Conservation (phyloP, 2,888 invertebrate species). For the Listrodromus nycthemerus region DNA sequence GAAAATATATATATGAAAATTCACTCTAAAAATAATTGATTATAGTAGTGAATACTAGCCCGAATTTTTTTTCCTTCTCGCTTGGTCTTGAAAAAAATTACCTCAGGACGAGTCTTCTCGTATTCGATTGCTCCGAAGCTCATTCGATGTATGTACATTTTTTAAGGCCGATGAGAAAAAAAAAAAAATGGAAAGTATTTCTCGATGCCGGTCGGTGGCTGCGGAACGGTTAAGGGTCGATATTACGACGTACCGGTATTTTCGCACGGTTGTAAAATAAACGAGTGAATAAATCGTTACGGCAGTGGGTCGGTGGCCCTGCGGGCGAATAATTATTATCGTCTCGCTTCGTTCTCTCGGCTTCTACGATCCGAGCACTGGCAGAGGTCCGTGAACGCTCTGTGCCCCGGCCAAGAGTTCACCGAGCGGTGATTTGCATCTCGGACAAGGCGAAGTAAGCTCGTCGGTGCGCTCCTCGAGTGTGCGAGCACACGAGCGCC, state of each 20-base stretch:
- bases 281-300: slow-evolving; percentile 11
- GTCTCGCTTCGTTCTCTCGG: slow-evolving; percentile 52
- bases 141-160: background rate
- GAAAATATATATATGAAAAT: no score
- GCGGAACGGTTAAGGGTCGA: background rate
- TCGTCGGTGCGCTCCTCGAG: slow-evolving; percentile 44
- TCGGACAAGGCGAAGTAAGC: slow-evolving; percentile 64
- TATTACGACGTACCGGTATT: slow-evolving; percentile 9
- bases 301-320: slow-evolving; percentile 19
- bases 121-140: background rate
- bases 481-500: background rate
- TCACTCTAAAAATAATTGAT: no score
- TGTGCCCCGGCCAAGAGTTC: slow-evolving; percentile 56
- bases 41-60: no score
- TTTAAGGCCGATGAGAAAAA: background rate
- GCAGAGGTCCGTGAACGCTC: slow-evolving; percentile 42
- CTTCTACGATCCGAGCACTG: slow-evolving; percentile 25
- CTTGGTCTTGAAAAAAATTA: background rate
- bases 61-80: no score
- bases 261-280: slow-evolving; percentile 23
- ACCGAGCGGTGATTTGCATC: slow-evolving; percentile 67
- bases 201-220: background rate
- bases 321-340: slow-evolving; percentile 59
- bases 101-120: no score
- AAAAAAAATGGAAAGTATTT: background rate